These are phyloP conservation scores for Oxyscelio sp. DNA, from an alignment of 2,888 invertebrate genomes.

Conservation along the genomic window DNA sequence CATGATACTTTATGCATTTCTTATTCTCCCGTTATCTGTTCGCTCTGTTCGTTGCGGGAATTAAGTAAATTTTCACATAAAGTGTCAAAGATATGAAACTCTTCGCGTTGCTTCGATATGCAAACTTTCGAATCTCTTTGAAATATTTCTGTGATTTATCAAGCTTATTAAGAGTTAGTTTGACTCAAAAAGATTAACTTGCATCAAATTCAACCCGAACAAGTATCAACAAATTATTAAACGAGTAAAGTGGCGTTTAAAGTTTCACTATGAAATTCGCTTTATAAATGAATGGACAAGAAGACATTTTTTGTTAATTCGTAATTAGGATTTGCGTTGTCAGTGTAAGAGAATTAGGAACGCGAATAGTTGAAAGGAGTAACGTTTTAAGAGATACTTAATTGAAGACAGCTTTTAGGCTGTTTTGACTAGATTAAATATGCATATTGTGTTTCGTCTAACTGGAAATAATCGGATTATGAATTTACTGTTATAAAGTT, in stretches of 20 bases:
- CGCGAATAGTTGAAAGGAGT: background rate
- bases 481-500: too few species aligned
- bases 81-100: constrained; percentile 61
- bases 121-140: constrained; percentile 45
- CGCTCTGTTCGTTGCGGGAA: constrained; percentile 16
- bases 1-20: constrained; percentile 45
- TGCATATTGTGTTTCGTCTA: background rate
- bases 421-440: constrained; percentile 4
- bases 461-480: constrained; percentile 17
- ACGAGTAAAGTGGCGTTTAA: constrained; percentile 19
- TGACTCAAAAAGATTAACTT: constrained; percentile 50
- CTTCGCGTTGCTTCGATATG: constrained; percentile 16
- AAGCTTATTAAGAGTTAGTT: constrained; percentile 49
- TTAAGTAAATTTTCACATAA: constrained; percentile 59
- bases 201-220: constrained; percentile 50
- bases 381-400: background rate
- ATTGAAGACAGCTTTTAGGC: background rate
- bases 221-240: constrained; percentile 62
- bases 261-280: constrained; percentile 23
- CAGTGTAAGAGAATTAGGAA: background rate
- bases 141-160: constrained; percentile 66
- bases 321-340: constrained; percentile 18
- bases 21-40: constrained; percentile 46
- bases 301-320: constrained; percentile 3
- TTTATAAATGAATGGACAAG: constrained; percentile 28